phyloP scores from a whole-genome alignment of 2,888 invertebrate species.

The Copidosoma aretas region DNA sequence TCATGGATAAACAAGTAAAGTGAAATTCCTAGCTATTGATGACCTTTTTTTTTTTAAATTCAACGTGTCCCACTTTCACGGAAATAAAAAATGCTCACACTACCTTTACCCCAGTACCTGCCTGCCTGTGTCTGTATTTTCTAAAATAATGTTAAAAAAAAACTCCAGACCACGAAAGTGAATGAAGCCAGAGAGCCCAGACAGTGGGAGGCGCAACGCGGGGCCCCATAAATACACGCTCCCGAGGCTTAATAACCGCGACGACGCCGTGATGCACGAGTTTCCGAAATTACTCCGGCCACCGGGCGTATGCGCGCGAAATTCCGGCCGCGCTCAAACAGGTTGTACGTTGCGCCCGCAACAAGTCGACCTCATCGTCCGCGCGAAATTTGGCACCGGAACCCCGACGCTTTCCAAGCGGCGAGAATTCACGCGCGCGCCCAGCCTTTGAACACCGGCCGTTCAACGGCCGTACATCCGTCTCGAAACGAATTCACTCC shows the following conservation, averaged over 20 bases:
- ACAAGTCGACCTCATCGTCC: slow-evolving; percentile 35
- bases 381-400: slow-evolving; percentile 32
- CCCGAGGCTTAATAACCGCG: neutral
- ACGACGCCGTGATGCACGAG: neutral
- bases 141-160: too few species aligned
- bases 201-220: too few species aligned
- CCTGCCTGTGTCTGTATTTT: too few species aligned
- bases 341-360: slow-evolving; percentile 28
- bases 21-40: too few species aligned
- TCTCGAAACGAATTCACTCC: slow-evolving; percentile 16
- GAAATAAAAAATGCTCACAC: too few species aligned
- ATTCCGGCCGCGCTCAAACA: slow-evolving; percentile 33
- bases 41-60: too few species aligned
- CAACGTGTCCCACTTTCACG: too few species aligned
- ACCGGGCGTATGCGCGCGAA: slow-evolving; percentile 6
- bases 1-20: too few species aligned
- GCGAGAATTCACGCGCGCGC: slow-evolving; percentile 24
- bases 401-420: slow-evolving; percentile 23
- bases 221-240: neutral
- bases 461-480: slow-evolving; percentile 18
- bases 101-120: too few species aligned
- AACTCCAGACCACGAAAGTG: too few species aligned
- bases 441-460: slow-evolving; percentile 23
- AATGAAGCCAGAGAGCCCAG: too few species aligned
- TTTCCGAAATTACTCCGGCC: slow-evolving; percentile 16